These are phyloP conservation scores for Hydroisotoma schaefferi DNA, from an alignment of 2,888 invertebrate species.

Conservation along the genomic window DNA sequence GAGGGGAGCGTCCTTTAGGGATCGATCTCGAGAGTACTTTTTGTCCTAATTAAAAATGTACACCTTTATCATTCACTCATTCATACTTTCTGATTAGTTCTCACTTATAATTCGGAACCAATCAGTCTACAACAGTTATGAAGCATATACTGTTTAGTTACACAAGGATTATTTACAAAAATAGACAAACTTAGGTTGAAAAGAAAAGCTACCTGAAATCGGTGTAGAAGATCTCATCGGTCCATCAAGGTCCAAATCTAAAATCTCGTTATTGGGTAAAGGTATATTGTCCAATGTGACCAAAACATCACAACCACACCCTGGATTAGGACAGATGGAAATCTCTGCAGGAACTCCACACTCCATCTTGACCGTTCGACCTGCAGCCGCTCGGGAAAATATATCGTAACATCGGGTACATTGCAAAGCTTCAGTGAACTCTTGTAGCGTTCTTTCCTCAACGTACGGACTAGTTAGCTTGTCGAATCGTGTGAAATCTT, in stretches of 20 bases:
- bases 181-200: not conserved
- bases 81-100: too few relatives aligned
- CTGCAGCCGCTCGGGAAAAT: conserved; percentile 39
- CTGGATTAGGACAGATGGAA: conserved; percentile 44
- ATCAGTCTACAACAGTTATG: not conserved
- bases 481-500: conserved; percentile 41
- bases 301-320: conserved; percentile 40
- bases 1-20: conserved; percentile 34
- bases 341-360: conserved; percentile 37
- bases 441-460: conserved; percentile 41
- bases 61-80: not conserved
- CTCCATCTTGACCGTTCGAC: conserved; percentile 34
- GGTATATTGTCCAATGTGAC: conserved; percentile 42
- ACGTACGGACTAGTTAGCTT: conserved; percentile 41
- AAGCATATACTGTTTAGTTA: not conserved
- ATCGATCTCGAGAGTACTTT: conserved; percentile 29
- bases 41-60: conserved; percentile 9
- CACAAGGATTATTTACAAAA: not conserved
- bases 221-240: conserved; percentile 40
- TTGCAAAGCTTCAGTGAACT: conserved; percentile 47
- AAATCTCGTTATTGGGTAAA: conserved; percentile 44
- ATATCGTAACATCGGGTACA: conserved; percentile 46
- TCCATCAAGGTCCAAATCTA: conserved; percentile 30
- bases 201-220: conserved; percentile 43
- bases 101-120: too few relatives aligned